phyloP scores from a whole-genome alignment of 2,888 invertebrate species.

The Deilephila porcellus region DNA sequence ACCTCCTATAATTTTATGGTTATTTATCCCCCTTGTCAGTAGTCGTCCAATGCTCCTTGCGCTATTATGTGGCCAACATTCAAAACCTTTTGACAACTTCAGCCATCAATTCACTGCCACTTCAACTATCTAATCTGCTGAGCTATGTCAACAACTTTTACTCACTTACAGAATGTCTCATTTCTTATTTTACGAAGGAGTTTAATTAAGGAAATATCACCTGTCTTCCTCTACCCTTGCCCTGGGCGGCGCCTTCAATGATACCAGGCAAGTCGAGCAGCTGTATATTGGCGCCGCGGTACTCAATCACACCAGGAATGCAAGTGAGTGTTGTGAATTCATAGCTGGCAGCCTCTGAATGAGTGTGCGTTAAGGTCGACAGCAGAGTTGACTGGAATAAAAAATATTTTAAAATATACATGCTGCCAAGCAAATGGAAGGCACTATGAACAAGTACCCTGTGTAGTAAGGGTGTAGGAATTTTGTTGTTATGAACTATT shows the following conservation, averaged over 20 bases:
- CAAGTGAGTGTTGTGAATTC: slow-evolving; percentile 99
- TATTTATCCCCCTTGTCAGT: no score
- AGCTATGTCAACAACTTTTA: no score
- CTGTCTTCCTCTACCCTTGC: slow-evolving; percentile 95
- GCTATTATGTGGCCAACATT: no score
- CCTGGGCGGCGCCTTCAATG: slow-evolving; percentile 99
- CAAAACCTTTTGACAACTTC: no score
- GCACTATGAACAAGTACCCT: slow-evolving; percentile 4
- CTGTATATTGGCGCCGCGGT: slow-evolving; percentile 99
- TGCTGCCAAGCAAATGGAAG: neutral
- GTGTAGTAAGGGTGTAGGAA: no score
- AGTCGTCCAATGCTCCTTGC: no score
- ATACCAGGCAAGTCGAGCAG: slow-evolving; percentile 99
- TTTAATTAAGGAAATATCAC: slow-evolving; percentile 53
- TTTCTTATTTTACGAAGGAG: no score
- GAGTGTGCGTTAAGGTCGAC: slow-evolving; percentile 97
- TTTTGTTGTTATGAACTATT: no score
- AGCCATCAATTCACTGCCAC: no score
- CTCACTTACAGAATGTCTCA: no score
- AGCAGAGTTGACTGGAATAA: slow-evolving; percentile 93
- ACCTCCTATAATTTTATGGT: no score
- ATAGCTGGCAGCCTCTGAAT: slow-evolving; percentile 98
- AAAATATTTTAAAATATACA: slow-evolving; percentile 15
- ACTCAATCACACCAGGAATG: slow-evolving; percentile 99
- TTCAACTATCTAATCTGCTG: no score